Evolutionary conservation across 2,888 invertebrate species (phyloP).

Genomic region (Vesta saturnalis): DNA sequence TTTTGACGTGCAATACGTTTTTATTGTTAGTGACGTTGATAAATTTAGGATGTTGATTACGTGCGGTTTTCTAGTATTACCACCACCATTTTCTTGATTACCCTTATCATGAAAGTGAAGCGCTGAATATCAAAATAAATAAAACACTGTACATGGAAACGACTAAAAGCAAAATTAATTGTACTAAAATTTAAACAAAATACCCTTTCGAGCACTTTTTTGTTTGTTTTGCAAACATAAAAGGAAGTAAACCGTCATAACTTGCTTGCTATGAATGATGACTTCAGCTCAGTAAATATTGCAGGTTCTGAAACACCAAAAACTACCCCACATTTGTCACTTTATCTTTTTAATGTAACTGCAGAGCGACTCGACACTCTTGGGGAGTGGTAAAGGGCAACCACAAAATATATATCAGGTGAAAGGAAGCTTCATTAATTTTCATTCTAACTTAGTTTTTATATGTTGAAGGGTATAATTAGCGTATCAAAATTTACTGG

Average conservation of each 20-base stretch:
- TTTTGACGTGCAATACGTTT: not conserved
- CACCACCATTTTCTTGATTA: not conserved
- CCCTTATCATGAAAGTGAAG: not conserved
- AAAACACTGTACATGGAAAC: too few species aligned
- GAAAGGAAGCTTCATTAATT: slow-evolving; percentile 39
- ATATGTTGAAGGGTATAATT: slow-evolving; percentile 34
- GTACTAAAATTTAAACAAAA: not conserved
- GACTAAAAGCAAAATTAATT: not conserved
- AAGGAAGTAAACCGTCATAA: slow-evolving; percentile 5
- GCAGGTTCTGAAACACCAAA: slow-evolving; percentile 14
- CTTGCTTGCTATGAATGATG: slow-evolving; percentile 17
- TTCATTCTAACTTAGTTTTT: slow-evolving; percentile 31
- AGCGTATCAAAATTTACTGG: slow-evolving; percentile 36
- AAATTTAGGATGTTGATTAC: not conserved
- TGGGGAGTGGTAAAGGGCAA: slow-evolving; percentile 19
- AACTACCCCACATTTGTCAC: slow-evolving; percentile 23
- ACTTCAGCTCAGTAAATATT: slow-evolving; percentile 18
- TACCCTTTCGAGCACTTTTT: slow-evolving; percentile 2
- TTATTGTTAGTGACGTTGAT: slow-evolving; percentile 1
- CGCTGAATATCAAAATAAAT: not conserved
- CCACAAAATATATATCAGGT: slow-evolving; percentile 33
- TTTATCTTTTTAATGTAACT: slow-evolving; percentile 24
- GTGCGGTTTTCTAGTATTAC: not conserved
- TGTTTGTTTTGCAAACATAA: slow-evolving; percentile 7
- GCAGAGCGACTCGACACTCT: slow-evolving; percentile 11